These are phyloP conservation scores for Melieria picta DNA, from an alignment of 2,888 invertebrate genomes.

Conservation along the genomic window DNA sequence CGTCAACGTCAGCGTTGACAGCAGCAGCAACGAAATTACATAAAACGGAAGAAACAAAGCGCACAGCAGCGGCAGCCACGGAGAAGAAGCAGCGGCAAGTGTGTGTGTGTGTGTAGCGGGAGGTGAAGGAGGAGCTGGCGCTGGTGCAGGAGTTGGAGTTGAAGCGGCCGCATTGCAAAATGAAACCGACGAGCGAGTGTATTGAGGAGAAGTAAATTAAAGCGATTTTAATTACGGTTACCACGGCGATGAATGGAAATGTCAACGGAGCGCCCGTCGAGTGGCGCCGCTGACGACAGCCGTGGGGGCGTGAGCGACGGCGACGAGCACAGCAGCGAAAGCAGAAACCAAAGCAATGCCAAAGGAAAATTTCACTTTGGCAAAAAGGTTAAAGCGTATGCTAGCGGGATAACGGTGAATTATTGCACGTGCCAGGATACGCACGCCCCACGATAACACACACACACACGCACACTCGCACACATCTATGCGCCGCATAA, in stretches of 20 bases:
- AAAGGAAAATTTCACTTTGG: background rate
- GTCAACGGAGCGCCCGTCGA: conserved; percentile 48
- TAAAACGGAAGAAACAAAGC: background rate
- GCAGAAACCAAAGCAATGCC: conserved; percentile 6
- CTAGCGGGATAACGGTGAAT: conserved; percentile 49
- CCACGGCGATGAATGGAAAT: conserved; percentile 60
- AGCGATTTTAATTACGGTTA: conserved; percentile 63
- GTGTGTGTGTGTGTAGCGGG: background rate
- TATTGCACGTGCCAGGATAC: conserved; percentile 47
- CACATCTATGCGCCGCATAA: background rate
- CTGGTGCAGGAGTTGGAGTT: conserved; percentile 9
- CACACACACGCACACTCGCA: background rate
- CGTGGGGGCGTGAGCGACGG: conserved; percentile 43
- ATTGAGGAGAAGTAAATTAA: conserved; percentile 58
- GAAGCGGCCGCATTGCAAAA: background rate
- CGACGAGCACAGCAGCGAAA: conserved; percentile 12
- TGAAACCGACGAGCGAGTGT: conserved; percentile 37
- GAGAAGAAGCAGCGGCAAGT: background rate
- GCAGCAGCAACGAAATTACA: too few species aligned
- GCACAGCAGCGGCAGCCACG: background rate
- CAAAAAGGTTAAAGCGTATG: conserved; percentile 37
- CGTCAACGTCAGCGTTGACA: too few species aligned
- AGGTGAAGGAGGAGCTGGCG: background rate
- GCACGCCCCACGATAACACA: background rate
- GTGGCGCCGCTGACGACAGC: conserved; percentile 22